Evolutionary conservation across 2,113 vertebrate species (phyloP), one percentile per base, ranked within the genome.

Genomic region (Ammospiza nelsoni): DNA sequence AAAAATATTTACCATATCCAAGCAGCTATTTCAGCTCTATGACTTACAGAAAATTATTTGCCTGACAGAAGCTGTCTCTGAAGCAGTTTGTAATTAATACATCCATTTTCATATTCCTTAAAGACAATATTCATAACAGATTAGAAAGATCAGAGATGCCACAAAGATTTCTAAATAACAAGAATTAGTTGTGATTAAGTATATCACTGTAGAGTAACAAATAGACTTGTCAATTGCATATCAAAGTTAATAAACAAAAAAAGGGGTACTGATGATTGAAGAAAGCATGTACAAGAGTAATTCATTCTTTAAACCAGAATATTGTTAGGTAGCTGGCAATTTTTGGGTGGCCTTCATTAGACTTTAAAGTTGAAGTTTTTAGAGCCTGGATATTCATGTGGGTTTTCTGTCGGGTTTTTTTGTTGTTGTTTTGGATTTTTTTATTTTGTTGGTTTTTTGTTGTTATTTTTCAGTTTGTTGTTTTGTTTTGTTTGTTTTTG

Each of bases 11-110:
- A 74, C 83, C 19, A 23, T 84, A 96, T 95, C 76, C 75, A 82
- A 97, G 84, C 65, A 86, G 78, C 84, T 94, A 68, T 97, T 97
- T 96, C 89, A 95, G 81, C 74, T 96, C 84, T 96, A 67, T 87
- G 95, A 92, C 86, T 87, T 93, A 87, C 57, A 97, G 91, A 89
- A 83, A 67, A 62, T 18, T 75, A 85, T 78, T 94, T 97, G 68
- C 58, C 72, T 88, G 89, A 81, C 51, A 96, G 80, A 79, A 96
- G 72, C 63, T 2, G 0, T 43, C 95, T 97, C 90, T 89, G 92
- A 95, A 96, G 92, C 91, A 92, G 57, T 63, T 96, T 94, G 78
- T 93, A 96, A 97, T 98, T 97, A 97, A 94, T 95, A 95, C 46
- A 33, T 92, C 87, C 83, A 87, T 96, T 94, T 92, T 95, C 93